Conservation (phyloP, 2,113 vertebrate species). For the Phaethon lepturus region DNA sequence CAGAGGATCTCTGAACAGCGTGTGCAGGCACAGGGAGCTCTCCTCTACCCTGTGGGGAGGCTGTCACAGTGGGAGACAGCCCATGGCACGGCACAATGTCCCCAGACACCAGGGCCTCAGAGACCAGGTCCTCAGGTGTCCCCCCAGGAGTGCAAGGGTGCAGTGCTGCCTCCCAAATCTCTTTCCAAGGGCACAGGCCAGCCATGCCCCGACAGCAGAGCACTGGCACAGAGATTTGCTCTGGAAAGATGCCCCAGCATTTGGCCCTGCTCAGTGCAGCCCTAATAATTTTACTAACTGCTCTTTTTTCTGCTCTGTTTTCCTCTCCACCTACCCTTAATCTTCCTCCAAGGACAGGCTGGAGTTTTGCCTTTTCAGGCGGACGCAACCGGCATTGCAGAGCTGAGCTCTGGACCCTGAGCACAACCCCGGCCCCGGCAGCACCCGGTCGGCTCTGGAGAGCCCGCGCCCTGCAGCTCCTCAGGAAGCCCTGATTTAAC, state of each 20-base stretch:
- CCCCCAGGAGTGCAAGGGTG: accelerated
- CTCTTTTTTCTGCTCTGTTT: not conserved
- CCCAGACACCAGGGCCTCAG: not conserved
- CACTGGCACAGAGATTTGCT: not conserved
- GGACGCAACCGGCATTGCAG: not conserved
- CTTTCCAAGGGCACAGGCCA: too few species aligned
- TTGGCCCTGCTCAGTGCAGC: not conserved
- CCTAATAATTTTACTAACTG: not conserved
- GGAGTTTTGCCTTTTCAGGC: not conserved
- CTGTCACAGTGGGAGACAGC: not conserved
- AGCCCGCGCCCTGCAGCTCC: not conserved
- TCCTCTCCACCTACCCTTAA: not conserved
- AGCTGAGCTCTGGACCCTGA: accelerated
- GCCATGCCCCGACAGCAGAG: accelerated
- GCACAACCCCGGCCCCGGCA: not conserved
- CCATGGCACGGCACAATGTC: not conserved
- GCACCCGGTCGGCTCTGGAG: accelerated
- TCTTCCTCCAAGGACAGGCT: not conserved
- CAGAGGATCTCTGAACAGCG: not conserved
- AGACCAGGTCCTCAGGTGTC: not conserved
- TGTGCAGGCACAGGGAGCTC: accelerated
- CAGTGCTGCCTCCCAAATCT: not conserved
- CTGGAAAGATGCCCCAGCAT: not conserved
- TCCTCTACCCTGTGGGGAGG: accelerated
- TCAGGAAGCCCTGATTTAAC: not conserved